Evolutionary conservation across 2,797 vertebrate species (phyloP), one percentile per base, ranked within the genome.

Genomic region (Chelonia mydas): DNA sequence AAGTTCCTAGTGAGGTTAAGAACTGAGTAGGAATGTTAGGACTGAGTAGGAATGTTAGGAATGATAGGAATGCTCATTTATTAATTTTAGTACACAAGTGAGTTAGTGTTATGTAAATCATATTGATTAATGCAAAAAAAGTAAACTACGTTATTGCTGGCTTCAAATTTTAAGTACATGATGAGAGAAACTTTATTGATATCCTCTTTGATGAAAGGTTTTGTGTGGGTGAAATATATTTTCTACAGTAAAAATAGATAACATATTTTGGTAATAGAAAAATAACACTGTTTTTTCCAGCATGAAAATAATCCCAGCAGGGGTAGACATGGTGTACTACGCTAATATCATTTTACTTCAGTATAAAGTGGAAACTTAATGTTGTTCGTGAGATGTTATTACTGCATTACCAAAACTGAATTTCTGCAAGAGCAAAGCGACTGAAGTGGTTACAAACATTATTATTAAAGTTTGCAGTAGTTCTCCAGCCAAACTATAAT

Each of bases 271-370:
- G 77, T 95, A 95, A 96, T 88, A 95, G 94, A 94, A 97, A 96
- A 97, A 97, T 95, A 97, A 77, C 77, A 82, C 81, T 93, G 74
- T 92, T 97, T 97, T 95, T 96, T 96, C 86, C 79, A 90, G 74
- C 50, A 80, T 86, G 93, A 96, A 95, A 96, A 51, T 93, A 96
- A 96, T 97, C 90, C 84, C 95, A 95, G 88, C 54, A 84, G 93
- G 84, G 74, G 88, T 92, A 86, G 87, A 88, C 74, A 91, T 54
- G 81, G 57, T 85, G 31, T 84, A 93, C 93, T 85, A 86, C 90
- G 57, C 78, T 97, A 97, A 97, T 93, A 90, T 89, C 96, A 96
- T 97, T 96, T 90, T 95, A 81, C 88, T 97, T 95, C 92, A 95
- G 92, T 97, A 96, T 77, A 68, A 92, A 95, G 74, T 86, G 96